phyloP scores from a whole-genome alignment of 2,113 vertebrate species.

The Meles meles region DNA sequence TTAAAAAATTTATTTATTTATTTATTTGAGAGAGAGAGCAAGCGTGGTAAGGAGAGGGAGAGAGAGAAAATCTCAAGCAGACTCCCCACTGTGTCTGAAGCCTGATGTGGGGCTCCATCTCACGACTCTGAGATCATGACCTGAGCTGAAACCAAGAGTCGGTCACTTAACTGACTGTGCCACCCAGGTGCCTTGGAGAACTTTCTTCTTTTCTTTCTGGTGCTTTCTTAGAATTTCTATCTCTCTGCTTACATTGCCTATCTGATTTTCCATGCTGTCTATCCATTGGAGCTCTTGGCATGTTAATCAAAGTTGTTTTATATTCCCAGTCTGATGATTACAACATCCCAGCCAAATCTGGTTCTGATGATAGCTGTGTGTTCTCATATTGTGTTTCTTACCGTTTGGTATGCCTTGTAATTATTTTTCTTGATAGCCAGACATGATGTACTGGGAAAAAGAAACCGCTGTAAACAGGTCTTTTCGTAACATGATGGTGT shows the following conservation, averaged over 20 bases:
- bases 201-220: not conserved
- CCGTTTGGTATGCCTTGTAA: not conserved
- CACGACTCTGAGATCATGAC: not conserved
- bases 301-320: not conserved
- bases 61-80: not conserved
- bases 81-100: not conserved
- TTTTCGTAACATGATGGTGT: not conserved
- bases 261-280: not conserved
- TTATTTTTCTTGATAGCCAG: not conserved
- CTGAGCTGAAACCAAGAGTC: not conserved
- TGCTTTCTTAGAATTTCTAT: not conserved
- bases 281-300: not conserved
- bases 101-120: not conserved
- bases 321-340: not conserved
- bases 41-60: not conserved
- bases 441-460: not conserved
- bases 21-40: not conserved
- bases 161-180: not conserved
- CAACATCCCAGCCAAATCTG: not conserved
- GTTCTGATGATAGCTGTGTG: not conserved
- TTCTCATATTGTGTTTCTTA: not conserved
- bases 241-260: not conserved
- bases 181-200: not conserved
- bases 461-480: not conserved
- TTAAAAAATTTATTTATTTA: not conserved